Percentiles rank a stretch among this genome's conserved stretches.
Conservation (phyloP, 2,888 invertebrate species). For the Keiferia lycopersicella region DNA sequence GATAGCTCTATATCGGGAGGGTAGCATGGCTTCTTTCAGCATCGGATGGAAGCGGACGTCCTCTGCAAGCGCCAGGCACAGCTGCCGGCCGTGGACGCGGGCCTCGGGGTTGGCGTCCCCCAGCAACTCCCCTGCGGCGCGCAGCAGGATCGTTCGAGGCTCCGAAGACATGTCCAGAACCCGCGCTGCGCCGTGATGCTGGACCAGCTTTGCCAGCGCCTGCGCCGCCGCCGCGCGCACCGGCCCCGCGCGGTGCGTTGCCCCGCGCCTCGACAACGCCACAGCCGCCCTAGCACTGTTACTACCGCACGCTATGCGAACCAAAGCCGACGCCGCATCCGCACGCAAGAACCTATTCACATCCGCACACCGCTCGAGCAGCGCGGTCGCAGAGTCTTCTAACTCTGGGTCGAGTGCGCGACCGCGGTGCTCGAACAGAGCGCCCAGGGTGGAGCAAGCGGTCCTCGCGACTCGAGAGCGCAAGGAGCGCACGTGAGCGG, state of each 20-base stretch:
- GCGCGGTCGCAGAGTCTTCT: slow-evolving; percentile 90
- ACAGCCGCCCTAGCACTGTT: slow-evolving; percentile 85
- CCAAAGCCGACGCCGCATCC: slow-evolving; percentile 92
- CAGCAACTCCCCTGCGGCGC: slow-evolving; percentile 90
- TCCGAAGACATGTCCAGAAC: slow-evolving; percentile 88
- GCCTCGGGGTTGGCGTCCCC: slow-evolving; percentile 94
- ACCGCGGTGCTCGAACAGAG: slow-evolving; percentile 86
- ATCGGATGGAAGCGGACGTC: slow-evolving; percentile 89
- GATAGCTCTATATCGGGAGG: slow-evolving; percentile 89
- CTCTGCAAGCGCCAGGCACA: slow-evolving; percentile 86
- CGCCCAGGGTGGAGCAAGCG: slow-evolving; percentile 91
- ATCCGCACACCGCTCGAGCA: slow-evolving; percentile 94
- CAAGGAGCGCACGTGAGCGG: slow-evolving; percentile 91
- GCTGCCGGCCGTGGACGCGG: slow-evolving; percentile 88
- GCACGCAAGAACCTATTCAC: slow-evolving; percentile 96
- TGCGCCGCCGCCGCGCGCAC: slow-evolving; percentile 93
- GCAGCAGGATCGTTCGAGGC: slow-evolving; percentile 88
- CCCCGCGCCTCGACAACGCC: slow-evolving; percentile 86
- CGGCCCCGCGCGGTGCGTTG: slow-evolving; percentile 91
- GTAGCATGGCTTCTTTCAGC: slow-evolving; percentile 89
- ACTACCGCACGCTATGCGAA: slow-evolving; percentile 89
- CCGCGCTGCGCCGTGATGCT: slow-evolving; percentile 87
- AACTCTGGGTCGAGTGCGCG: slow-evolving; percentile 86
- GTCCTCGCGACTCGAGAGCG: slow-evolving; percentile 95
- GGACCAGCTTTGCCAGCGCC: slow-evolving; percentile 86